Evolutionary conservation across 1,140 invertebrate genomes (phyloP), one percentile per base, ranked within the genome.

Genomic region (Drosophila sp.): DNA sequence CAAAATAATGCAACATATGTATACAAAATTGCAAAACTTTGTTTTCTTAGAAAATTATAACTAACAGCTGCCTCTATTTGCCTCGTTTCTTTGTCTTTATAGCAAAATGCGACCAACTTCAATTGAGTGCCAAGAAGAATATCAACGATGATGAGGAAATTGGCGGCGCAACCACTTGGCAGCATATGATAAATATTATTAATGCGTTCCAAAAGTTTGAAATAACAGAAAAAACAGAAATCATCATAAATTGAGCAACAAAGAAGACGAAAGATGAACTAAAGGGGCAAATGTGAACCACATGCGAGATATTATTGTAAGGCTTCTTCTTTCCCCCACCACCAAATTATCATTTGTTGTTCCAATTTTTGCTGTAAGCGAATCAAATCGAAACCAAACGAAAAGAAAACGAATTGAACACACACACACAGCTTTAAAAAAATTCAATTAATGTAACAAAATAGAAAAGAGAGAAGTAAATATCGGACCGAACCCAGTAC

Each of bases 281-380:
- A 47, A 47, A 47, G 65, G 64, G 58, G 61, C 74, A 72, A 85
- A 85, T 87, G 72, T 89, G 84, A 89, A 89, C 65, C 80, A 87
- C 58, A 87, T 87, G 76, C 76, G 60, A 56, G 41, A 17, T 56
- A 50, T 57, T 23, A 63, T 72, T 57, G 66, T 81, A 47, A 61
- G 63, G 76, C 79, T 77, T 83, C 67, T 50, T 50, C 44, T 50
- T 50, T 47, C 23, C 7, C 44, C 44, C 44, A 17, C 44, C 44
- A 50, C 23, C 54, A 70, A 57, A 66, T 71, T 77, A 60, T 38
- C 41, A 63, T 74, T 69, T 41, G 61, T 72, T 81, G 68, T 64
- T 81, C 61, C 50, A 41, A 61, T 72, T 56, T 71, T 56, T 72
- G 75, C 65, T 71, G 78, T 41, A 68, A 72, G 66, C 79, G 66